Base-by-base conservation (phyloP, 2,888 invertebrate species). In the Fissipunctia ypsillon region DNA sequence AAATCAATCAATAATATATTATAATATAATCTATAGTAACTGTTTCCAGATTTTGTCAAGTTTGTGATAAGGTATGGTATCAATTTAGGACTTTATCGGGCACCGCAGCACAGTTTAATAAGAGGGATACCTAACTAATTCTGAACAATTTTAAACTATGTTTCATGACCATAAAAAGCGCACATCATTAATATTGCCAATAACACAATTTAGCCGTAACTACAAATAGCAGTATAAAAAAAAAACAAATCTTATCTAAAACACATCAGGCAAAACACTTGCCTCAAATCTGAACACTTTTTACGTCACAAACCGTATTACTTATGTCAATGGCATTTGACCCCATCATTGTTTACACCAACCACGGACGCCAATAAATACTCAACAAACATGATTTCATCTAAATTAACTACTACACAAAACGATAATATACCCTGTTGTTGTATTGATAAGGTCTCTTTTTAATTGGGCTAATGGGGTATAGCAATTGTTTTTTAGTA, bases 251-350 rank as follows among this genome's bases (percentile, higher is more conserved):
- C 43, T 80, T 75, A 52, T 80, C 75, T 28, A 57, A 19, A 25
- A 14, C n/a, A 45, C 9, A 66, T 73, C 52, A 57, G 41, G 31
- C 68, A 52, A 68, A 57, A 63, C 57, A 64, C 10, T 63, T 63
- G 61, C 22, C 10, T 81, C 12, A 61, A 67, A 73, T 74, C 48
- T 57, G 14, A 22, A 22, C 0, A 83, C 28, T 66, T 59, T 70
- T 90, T 88, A 90, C 90, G 88, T 90, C 87, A 90, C 57, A 77
- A 76, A 60, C 43, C 35, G 73, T 87, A 84, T 91, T 90, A 90
- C 92, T 90, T 91, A 89, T 88, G 88, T 83, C 85, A 86, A 82
- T 89, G 91, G 88, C 90, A 91, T 84, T 77, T 92, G 92, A 93
- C 93, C 93, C 93, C 80, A 60, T 73, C 61, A 89, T 86, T 91